These are phyloP conservation scores for Acanthurus leucopareius DNA, from an alignment of 2,797 vertebrate species.

Conservation along the genomic window DNA sequence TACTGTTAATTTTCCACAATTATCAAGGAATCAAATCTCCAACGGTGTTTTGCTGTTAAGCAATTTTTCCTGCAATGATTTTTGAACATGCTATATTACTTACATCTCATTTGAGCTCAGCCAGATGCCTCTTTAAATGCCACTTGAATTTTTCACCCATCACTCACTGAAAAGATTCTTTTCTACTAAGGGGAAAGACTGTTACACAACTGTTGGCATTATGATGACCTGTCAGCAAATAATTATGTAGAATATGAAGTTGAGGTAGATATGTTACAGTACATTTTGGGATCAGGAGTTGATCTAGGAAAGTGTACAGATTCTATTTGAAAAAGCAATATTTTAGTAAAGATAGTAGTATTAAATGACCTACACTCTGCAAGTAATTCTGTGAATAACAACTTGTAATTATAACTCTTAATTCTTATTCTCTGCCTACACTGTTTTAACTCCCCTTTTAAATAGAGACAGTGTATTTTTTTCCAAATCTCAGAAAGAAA, in stretches of 20 bases:
- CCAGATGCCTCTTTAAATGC: conserved; percentile 27
- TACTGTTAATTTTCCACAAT: neutral
- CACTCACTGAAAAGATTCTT: conserved; percentile 1
- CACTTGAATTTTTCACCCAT: conserved; percentile 28
- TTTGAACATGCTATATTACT: conserved; percentile 17
- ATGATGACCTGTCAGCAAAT: neutral
- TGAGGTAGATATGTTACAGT: neutral
- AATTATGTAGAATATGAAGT: neutral
- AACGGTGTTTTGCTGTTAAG: neutral
- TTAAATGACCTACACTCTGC: neutral
- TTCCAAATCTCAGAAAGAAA: neutral
- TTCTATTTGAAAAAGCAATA: neutral
- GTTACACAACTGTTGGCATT: neutral
- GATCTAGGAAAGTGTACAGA: neutral
- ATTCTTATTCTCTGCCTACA: neutral
- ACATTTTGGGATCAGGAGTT: conserved; percentile 15
- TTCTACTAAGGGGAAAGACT: neutral
- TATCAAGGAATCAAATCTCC: neutral
- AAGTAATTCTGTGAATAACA: too few relatives aligned
- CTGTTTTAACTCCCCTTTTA: neutral
- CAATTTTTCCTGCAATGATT: conserved; percentile 25
- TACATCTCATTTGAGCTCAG: conserved; percentile 11
- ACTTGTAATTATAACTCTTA: too few relatives aligned
- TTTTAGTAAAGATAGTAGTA: neutral
- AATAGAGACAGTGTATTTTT: neutral